phyloP scores from a whole-genome alignment of 2,888 invertebrate genomes.

The Tuberolachnus salignus region DNA sequence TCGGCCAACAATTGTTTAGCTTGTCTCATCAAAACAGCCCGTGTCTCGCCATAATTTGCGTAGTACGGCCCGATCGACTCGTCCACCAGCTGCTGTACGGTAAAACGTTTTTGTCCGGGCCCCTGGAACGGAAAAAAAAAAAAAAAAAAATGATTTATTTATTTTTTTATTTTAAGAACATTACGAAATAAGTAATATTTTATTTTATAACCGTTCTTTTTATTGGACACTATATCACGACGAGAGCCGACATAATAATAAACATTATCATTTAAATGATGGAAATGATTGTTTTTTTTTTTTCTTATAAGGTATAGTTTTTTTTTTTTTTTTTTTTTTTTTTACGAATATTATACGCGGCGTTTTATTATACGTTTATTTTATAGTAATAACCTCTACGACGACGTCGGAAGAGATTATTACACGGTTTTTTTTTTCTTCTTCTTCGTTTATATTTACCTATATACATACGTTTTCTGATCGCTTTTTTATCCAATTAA shows the following conservation, averaged over 20 bases:
- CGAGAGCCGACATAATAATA: background rate
- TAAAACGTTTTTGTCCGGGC: background rate
- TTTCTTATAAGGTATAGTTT: background rate
- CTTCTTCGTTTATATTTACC: background rate
- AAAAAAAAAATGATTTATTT: background rate
- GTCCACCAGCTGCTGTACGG: constrained; percentile 65
- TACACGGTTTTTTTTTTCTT: background rate
- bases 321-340: too few species aligned
- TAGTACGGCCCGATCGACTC: constrained; percentile 71
- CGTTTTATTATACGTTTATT: background rate
- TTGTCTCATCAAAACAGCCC: constrained; percentile 71
- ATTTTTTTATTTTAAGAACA: constrained; percentile 1
- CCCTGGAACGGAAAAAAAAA: constrained; percentile 1
- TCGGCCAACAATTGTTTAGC: constrained; percentile 73
- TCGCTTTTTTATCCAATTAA: constrained; percentile 39
- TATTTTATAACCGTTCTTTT: background rate
- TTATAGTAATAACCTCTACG: too few species aligned
- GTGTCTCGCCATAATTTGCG: constrained; percentile 68
- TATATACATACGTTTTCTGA: constrained; percentile 33
- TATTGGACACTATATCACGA: background rate
- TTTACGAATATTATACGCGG: too few species aligned
- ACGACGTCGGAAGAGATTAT: background rate
- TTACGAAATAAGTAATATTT: background rate
- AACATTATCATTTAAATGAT: background rate
- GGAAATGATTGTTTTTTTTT: constrained; percentile 1